These are phyloP conservation scores for Myopa tessellatipennis DNA, from an alignment of 2,888 invertebrate genomes.

Conservation along the genomic window DNA sequence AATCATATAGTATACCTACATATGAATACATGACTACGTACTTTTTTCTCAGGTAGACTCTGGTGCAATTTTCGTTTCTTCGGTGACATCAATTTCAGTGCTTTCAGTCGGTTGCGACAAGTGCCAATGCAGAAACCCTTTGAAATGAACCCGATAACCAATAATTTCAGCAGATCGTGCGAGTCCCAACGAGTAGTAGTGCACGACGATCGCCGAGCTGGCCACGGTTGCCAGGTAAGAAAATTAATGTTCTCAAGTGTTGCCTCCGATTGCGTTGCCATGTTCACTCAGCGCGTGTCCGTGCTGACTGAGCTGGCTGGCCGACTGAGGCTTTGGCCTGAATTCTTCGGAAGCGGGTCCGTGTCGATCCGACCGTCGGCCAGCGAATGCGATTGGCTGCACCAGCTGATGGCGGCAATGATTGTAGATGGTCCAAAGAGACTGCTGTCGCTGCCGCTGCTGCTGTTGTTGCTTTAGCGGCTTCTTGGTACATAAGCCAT, in stretches of 20 bases:
- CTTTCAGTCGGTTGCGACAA: neutral
- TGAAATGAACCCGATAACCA: neutral
- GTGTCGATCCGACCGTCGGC: neutral
- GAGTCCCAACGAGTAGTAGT: neutral
- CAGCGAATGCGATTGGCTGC: conserved; percentile 24
- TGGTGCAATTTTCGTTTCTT: neutral
- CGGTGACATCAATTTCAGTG: conserved; percentile 15
- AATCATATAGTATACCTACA: no score
- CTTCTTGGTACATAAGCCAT: neutral
- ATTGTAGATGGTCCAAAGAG: conserved; percentile 24
- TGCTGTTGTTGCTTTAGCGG: neutral
- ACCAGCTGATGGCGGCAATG: conserved; percentile 36
- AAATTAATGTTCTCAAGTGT: conserved; percentile 42
- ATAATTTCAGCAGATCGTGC: conserved; percentile 15
- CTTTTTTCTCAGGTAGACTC: no score
- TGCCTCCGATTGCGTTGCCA: conserved; percentile 37
- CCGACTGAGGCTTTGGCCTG: conserved; percentile 14
- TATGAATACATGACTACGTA: no score
- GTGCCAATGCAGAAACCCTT: neutral
- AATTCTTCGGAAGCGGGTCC: neutral
- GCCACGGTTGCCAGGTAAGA: conserved; percentile 34
- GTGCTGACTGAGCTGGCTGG: conserved; percentile 10
- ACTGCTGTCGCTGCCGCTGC: neutral
- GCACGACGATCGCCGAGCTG: neutral
- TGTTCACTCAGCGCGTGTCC: conserved; percentile 37